Evolutionary conservation across 30 jellyfish, hydroid and myxozoan species (phyloP), one percentile per base, ranked within the genome.

Genomic region (Sanderia malayensis): DNA sequence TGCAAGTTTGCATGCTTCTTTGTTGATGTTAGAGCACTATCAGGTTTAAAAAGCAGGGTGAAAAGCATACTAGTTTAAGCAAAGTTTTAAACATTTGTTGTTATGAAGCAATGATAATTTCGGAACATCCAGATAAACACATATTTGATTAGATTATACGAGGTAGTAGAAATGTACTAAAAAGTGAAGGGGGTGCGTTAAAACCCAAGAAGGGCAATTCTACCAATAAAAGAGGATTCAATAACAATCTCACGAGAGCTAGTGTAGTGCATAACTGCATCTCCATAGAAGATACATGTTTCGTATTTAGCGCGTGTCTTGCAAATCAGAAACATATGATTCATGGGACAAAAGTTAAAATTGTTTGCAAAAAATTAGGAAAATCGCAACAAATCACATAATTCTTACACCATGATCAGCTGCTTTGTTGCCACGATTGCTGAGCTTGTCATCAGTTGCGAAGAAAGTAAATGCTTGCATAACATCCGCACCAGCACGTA

Each of bases 401-500:
- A n/a, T 7, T 17, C 96, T 69, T 76, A 89, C 97, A 49, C 95
- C 97, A 71, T 59, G 68, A 11, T 32, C 62, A 0, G 76, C 94
- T 45, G 95, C 95, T 32, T 75, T 62, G 85, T 89, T 81, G 60
- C 97, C 97, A 41, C 97, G 52, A 80, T 89, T 89, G 47, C 85
- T 93, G 49, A 89, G 34, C 45, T 89, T 89, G 46, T 90, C 97
- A 52, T 83, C 94, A 37, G 92, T 75, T 25, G 97, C 97, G 46
- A 82, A 90, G 59, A 90, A 90, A 2, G 97, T 82, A 47, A 90
- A 90, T 21, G 97, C 88, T 46, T 90, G 97, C 97, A 90, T 82
- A 23, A 90, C 96, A 79, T 83, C 93, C 1, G 97, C 53, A n/a
- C 97, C 97, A 15, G 97, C 97, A 31, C 97, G 83, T 37, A 82